A percentile compares a stretch with the other conserved stretches of the same genome.
phyloP scores from a whole-genome alignment of 2,888 invertebrate genomes.

The Cerceris rybyensis region DNA sequence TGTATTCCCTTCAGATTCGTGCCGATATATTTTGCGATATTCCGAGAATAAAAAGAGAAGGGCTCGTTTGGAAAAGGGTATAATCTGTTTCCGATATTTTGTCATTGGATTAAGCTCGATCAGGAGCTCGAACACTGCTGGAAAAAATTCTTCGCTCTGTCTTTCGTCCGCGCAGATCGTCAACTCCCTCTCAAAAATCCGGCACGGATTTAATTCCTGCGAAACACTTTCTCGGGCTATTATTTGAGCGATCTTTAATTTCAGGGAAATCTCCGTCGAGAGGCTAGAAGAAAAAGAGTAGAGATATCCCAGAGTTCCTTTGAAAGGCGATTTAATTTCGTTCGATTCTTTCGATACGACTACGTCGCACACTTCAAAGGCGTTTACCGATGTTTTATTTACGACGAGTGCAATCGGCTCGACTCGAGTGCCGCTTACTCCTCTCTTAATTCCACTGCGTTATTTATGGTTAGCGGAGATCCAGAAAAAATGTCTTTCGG shows the following conservation, averaged over 20 bases:
- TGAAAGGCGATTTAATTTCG: slow-evolving; percentile 16
- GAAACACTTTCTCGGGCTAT: slow-evolving; percentile 12
- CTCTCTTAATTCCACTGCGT: slow-evolving; percentile 7
- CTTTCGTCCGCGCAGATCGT: not conserved
- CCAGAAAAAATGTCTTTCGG: not conserved
- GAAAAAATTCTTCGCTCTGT: not conserved
- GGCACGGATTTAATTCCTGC: slow-evolving; percentile 21
- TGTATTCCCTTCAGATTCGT: not conserved
- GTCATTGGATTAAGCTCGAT: slow-evolving; percentile 21
- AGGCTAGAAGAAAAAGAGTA: not conserved
- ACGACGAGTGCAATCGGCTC: not conserved
- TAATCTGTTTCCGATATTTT: slow-evolving; percentile 33
- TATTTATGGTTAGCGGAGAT: slow-evolving; percentile 10
- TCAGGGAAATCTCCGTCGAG: not conserved
- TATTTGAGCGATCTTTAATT: slow-evolving; percentile 16
- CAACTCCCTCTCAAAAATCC: not conserved
- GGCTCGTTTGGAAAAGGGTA: not conserved
- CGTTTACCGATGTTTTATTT: slow-evolving; percentile 9
- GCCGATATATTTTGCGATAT: not conserved
- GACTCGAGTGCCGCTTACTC: not conserved
- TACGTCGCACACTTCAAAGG: not conserved
- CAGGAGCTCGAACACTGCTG: not conserved
- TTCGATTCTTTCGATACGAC: not conserved
- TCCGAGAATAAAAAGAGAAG: not conserved
- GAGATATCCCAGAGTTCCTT: not conserved